These are phyloP conservation scores for Thomomys bottae DNA, from an alignment of 2,113 vertebrate species.

Conservation along the genomic window DNA sequence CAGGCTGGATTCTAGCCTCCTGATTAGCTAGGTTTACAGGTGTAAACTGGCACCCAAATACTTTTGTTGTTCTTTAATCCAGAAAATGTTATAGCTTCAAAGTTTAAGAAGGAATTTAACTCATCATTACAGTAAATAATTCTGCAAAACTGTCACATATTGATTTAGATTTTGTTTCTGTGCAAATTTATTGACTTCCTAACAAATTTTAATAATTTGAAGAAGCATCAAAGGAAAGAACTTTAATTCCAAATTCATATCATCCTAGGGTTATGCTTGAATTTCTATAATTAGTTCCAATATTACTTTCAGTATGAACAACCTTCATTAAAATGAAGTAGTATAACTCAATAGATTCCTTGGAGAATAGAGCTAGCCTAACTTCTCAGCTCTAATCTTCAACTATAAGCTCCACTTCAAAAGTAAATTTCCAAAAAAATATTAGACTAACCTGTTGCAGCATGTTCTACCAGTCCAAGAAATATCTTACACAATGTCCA, in stretches of 20 bases:
- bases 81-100: background rate
- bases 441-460: background rate
- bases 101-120: background rate
- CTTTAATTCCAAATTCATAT: conserved; percentile 6
- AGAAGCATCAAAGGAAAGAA: background rate
- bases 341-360: background rate
- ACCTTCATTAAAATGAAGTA: background rate
- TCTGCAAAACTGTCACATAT: background rate
- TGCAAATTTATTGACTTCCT: conserved; percentile 28
- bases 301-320: background rate
- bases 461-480: background rate
- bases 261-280: background rate
- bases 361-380: background rate
- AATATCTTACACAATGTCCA: background rate
- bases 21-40: too few species aligned
- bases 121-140: background rate
- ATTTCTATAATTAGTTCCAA: background rate
- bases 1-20: too few species aligned
- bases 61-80: background rate
- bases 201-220: conserved; percentile 23
- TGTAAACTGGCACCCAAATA: background rate
- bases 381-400: background rate
- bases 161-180: background rate
- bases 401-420: background rate
- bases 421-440: conserved; percentile 11